Conservation (phyloP, 2,888 invertebrate species). For the Drosophila anomelani region DNA sequence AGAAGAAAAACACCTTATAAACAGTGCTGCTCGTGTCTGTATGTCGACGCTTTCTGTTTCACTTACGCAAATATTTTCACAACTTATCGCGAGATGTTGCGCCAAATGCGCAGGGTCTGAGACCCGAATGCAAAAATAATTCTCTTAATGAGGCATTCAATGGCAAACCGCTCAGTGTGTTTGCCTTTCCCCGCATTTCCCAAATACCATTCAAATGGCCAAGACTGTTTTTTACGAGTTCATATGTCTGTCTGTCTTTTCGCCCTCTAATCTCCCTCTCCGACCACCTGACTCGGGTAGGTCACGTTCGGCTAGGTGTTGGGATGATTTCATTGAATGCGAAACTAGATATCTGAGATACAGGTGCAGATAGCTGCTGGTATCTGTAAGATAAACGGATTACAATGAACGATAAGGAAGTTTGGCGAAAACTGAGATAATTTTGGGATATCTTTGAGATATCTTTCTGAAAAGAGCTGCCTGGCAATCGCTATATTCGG, state of each 20-base stretch:
- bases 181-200: conserved; percentile 40
- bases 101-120: conserved; percentile 58
- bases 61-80: conserved; percentile 72
- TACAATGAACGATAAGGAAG: conserved; percentile 29
- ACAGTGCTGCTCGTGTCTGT: conserved; percentile 13
- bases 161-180: conserved; percentile 20
- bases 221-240: conserved; percentile 10
- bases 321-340: conserved; percentile 19
- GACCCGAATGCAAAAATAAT: conserved; percentile 50
- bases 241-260: not conserved
- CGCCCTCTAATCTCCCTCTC: conserved; percentile 2
- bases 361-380: conserved; percentile 23
- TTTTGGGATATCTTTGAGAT: conserved; percentile 1
- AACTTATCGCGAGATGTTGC: conserved; percentile 72
- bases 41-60: conserved; percentile 72
- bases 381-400: conserved; percentile 31
- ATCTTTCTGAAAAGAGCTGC: conserved; percentile 9
- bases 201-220: conserved; percentile 20
- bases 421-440: conserved; percentile 7
- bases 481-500: conserved; percentile 4
- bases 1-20: conserved; percentile 16
- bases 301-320: conserved; percentile 32
- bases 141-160: conserved; percentile 38
- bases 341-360: conserved; percentile 6
- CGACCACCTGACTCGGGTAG: conserved; percentile 30